Percentiles rank a stretch among this genome's conserved stretches.
Evolutionary conservation across 2,113 vertebrate genomes (phyloP).

Genomic region (Nesogale talazaci): DNA sequence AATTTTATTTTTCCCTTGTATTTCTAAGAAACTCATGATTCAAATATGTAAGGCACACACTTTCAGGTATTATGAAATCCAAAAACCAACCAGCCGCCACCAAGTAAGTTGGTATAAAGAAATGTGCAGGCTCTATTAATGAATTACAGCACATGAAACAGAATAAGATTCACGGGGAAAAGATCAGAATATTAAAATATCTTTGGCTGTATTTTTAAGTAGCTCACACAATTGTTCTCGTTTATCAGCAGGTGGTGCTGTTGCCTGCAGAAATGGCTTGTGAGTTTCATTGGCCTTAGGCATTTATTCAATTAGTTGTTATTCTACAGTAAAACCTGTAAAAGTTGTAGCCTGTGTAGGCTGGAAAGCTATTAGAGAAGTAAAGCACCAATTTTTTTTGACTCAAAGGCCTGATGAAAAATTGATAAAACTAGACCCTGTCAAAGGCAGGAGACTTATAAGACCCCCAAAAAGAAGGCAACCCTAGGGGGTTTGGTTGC

Average conservation of each 20-base stretch:
- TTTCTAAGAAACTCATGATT: slow-evolving; percentile 41
- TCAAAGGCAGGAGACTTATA: neutral
- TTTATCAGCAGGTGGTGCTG: slow-evolving; percentile 76
- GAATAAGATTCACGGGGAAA: neutral
- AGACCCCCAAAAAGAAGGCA: neutral
- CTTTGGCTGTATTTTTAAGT: slow-evolving; percentile 28
- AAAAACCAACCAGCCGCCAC: neutral
- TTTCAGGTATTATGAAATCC: neutral
- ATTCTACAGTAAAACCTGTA: neutral
- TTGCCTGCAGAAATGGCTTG: slow-evolving; percentile 50
- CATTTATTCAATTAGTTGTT: neutral
- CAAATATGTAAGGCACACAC: neutral
- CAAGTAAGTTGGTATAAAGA: neutral
- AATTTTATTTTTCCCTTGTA: slow-evolving; percentile 57
- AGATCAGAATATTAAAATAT: neutral
- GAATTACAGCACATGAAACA: slow-evolving; percentile 17
- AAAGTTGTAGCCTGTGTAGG: neutral
- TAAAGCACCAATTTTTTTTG: neutral
- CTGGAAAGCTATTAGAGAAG: neutral
- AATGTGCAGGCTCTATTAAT: slow-evolving; percentile 22
- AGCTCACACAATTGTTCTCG: slow-evolving; percentile 45
- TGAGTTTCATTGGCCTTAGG: neutral
- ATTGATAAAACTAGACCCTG: neutral
- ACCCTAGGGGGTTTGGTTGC: neutral
- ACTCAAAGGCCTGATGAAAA: neutral